These are phyloP conservation scores for Halcyon badia DNA, from an alignment of 2,797 vertebrate genomes.

Conservation along the genomic window DNA sequence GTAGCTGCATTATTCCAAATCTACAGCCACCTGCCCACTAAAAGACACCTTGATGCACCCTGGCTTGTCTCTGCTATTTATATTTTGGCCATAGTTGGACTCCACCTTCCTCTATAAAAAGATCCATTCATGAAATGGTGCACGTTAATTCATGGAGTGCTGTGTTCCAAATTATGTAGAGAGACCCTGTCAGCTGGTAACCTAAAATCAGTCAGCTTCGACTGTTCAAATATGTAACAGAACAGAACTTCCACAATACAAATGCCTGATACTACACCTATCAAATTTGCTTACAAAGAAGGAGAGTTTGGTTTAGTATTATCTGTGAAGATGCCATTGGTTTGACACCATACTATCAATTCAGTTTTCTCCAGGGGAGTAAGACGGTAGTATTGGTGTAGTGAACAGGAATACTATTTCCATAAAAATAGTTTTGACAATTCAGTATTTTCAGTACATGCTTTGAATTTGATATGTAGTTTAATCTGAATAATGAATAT, in stretches of 20 bases:
- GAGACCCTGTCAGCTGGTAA: neutral
- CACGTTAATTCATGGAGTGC: accelerated
- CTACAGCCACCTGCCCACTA: neutral
- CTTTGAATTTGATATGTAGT: neutral
- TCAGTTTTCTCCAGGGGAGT: neutral
- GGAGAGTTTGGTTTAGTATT: neutral
- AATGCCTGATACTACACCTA: neutral
- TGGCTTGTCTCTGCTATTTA: neutral
- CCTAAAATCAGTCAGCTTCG: neutral
- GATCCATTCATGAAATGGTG: neutral
- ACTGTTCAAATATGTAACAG: neutral
- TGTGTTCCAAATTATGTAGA: neutral
- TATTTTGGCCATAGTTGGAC: neutral
- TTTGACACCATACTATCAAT: neutral
- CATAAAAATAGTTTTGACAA: neutral
- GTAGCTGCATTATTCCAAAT: neutral
- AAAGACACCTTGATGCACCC: neutral
- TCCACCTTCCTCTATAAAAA: neutral
- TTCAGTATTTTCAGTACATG: neutral
- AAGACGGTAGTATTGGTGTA: neutral
- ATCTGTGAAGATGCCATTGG: neutral
- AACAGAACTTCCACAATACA: neutral
- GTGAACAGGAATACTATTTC: neutral
- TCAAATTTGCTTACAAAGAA: neutral
- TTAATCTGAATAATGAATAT: neutral